Evolutionary conservation across 2,888 invertebrate species (phyloP), one percentile per base, ranked within the genome.

Genomic region (Dyspetes luteomarginatus): DNA sequence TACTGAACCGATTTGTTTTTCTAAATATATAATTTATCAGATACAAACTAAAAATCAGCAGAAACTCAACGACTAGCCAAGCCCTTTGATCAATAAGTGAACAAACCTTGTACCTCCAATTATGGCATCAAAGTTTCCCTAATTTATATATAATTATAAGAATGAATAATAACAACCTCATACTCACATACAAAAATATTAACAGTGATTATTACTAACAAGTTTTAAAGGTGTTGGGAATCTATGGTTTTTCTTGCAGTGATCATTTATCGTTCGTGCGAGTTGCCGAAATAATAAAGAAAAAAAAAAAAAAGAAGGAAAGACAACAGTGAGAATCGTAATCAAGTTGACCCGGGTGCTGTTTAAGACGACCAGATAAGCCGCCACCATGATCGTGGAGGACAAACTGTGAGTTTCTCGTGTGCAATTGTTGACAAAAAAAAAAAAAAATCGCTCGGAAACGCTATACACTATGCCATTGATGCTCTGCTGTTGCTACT

Each of bases 371-470:
- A 86, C 85, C 86, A 82, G 83, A 88, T 87, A 88, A 83, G 76
- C 84, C 86, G 83, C 83, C 91, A 91, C 83, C 91, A 92, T 92
- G 92, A 92, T 92, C 89, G 91, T 92, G 88, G 92, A 92, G 86
- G 91, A 92, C 81, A 92, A 91, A 90, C 89, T 88, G 92, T 92
- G 91, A 92, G 92, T 92, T 81, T 77, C 67, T 52, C 72, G 64
- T 56, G 62, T 60, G 67, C 73, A 62, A 67, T 62, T 36, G 52
- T 85, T 82, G 81, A 76, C 82, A 73, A 82, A 56, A 56, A 30
- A 82, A 80, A 78, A 77, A 81, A 67, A 79, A 73, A 78, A 75
- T 76, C 65, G 82, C 71, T 48, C 58, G 36, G 28, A 84, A 50
- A 41, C 71, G 81, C 78, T 80, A 73, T 78, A 56, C 45, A 50